Base-by-base conservation (phyloP, 1,140 invertebrate genomes). In the Olivierus martensii region DNA sequence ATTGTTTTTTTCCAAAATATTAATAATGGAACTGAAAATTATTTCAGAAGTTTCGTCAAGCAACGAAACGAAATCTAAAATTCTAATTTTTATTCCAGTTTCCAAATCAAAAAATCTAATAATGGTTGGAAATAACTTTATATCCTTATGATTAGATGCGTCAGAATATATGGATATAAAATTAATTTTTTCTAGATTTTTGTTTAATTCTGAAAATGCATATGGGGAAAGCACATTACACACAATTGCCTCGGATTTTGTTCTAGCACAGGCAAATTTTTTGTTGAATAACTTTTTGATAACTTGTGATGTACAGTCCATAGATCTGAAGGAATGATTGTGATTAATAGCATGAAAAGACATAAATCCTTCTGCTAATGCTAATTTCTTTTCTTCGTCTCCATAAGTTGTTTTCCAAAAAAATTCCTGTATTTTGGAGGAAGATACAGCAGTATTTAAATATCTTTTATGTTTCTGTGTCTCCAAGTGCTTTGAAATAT, bases 241-340 rank as follows among this genome's bases (percentile, higher is more conserved):
- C 14, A 49, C 19, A 37, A 49, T 49, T 37, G 47, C 47, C 19
- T 49, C 47, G 36, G 47, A 17, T 49, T 49, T 49, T 49, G 10
- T 49, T 38, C 35, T 49, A 11, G 34, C 35, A 18, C 47, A 49
- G 9, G 15, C 35, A 49, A 37, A 49, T 46, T 46, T 46, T 46
- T 46, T 46, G 45, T 46, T 14, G 21, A 21, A 46, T 46, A 46
- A 46, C n/a, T 4, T 46, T 46, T 46, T 46, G 22, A 46, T 36
- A 6, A 46, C 21, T 46, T 46, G 45, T 22, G 45, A 46, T 34
- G 45, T 34, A 46, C 45, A 28, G 21, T 28, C 45, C 45, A 46
- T 46, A 3, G 21, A 46, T 34, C 45, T n/a, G n/a, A n/a, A n/a
- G n/a, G n/a, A n/a, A n/a, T n/a, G n/a, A n/a, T n/a, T n/a, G n/a